Conservation (phyloP, 2,113 vertebrate genomes). For the Gorilla gorilla region DNA sequence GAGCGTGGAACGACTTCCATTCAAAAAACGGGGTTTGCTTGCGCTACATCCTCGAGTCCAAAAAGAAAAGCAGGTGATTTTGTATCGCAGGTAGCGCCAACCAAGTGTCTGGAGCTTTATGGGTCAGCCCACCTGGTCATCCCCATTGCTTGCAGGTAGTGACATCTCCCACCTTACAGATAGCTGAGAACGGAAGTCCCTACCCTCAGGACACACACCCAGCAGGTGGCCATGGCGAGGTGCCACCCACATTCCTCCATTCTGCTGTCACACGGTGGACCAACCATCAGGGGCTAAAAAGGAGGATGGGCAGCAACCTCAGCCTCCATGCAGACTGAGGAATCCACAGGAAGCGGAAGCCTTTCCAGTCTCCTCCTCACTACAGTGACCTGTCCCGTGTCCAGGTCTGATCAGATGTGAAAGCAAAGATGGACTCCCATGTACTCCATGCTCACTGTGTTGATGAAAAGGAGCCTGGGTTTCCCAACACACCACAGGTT, state of each 20-base stretch:
- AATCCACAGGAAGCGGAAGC: accelerated
- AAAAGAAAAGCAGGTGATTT: not conserved
- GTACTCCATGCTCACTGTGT: accelerated
- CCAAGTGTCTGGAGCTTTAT: too few species aligned
- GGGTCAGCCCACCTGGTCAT: accelerated
- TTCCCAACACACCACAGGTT: accelerated
- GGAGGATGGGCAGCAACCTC: not conserved
- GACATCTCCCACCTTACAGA: not conserved
- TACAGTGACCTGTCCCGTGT: not conserved
- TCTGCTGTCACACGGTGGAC: too few species aligned
- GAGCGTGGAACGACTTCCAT: not conserved
- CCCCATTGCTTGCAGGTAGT: not conserved
- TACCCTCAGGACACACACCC: not conserved
- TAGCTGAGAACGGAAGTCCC: not conserved
- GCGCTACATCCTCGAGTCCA: too few species aligned
- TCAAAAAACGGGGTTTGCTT: not conserved
- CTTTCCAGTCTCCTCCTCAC: accelerated
- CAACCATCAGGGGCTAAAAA: accelerated
- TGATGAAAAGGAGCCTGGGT: not conserved
- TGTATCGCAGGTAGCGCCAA: not conserved
- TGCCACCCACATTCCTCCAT: too few species aligned
- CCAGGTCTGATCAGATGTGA: not conserved
- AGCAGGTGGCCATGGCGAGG: too few species aligned
- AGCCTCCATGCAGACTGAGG: accelerated
- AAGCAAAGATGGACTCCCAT: too few species aligned